A percentile compares a stretch with the other conserved stretches of the same genome.
These are phyloP conservation scores for Magallana gigas DNA, from an alignment of 1,140 invertebrate genomes.

Conservation along the genomic window DNA sequence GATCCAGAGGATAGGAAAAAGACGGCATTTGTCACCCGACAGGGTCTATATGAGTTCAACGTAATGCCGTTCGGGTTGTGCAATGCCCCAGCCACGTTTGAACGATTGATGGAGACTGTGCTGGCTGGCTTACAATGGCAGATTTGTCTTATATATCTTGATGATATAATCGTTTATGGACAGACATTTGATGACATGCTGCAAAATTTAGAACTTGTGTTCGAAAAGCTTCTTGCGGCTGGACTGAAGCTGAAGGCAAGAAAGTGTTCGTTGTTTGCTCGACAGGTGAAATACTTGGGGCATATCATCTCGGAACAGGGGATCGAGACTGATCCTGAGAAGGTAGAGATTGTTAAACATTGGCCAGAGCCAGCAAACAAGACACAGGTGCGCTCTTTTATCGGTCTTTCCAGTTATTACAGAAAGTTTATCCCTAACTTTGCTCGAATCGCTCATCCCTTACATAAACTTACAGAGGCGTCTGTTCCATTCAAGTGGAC, in stretches of 20 bases:
- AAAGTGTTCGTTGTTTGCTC: slow-evolving; percentile 44
- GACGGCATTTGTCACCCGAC: slow-evolving; percentile 36
- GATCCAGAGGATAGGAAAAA: slow-evolving; percentile 43
- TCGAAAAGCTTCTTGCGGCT: slow-evolving; percentile 30
- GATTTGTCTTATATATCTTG: slow-evolving; percentile 35
- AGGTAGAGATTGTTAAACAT: not conserved
- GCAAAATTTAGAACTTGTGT: slow-evolving; percentile 28
- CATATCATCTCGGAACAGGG: not conserved
- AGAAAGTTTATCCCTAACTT: slow-evolving; percentile 14
- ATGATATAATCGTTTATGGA: slow-evolving; percentile 50
- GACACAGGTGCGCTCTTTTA: not conserved
- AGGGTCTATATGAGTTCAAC: slow-evolving; percentile 50
- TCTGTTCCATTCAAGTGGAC: slow-evolving; percentile 11
- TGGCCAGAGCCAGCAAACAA: not conserved
- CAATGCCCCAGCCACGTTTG: not conserved
- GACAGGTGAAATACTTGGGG: slow-evolving; percentile 4
- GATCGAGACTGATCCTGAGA: not conserved
- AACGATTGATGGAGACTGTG: not conserved
- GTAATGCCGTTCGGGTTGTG: slow-evolving; percentile 48
- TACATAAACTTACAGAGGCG: slow-evolving; percentile 34
- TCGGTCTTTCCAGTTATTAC: slow-evolving; percentile 12
- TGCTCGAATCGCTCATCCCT: not conserved
- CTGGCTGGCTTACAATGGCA: slow-evolving; percentile 33
- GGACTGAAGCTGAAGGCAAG: slow-evolving; percentile 47
- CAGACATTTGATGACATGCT: slow-evolving; percentile 40